Percentiles rank a stretch among this genome's conserved stretches.
phyloP scores from a whole-genome alignment of 2,113 vertebrate species.

The Clarias magur region DNA sequence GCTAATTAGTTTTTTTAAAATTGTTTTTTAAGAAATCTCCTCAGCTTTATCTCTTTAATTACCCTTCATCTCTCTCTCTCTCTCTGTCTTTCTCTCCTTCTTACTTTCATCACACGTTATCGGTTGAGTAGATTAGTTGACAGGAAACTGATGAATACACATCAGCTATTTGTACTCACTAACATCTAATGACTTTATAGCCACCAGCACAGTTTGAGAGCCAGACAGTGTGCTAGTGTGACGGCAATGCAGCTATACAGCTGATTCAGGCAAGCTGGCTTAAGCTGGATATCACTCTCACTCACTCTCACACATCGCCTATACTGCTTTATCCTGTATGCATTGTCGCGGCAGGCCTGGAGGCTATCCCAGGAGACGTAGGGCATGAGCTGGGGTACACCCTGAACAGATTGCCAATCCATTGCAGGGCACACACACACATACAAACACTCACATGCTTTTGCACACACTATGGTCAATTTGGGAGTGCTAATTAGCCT shows the following conservation, averaged over 20 bases:
- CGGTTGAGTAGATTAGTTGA: background rate
- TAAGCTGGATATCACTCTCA: constrained; percentile 28
- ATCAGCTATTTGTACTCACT: constrained; percentile 33
- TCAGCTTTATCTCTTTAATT: constrained; percentile 59
- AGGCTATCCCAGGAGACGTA: no score
- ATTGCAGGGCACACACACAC: no score
- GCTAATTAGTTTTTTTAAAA: constrained; percentile 56
- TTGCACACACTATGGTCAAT: no score
- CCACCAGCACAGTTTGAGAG: constrained; percentile 38
- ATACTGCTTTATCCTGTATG: no score
- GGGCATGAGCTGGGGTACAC: no score
- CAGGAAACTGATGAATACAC: constrained; percentile 10
- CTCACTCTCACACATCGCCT: no score
- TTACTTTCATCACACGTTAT: background rate
- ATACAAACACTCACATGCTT: no score
- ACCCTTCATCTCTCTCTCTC: constrained; percentile 12
- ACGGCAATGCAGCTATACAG: constrained; percentile 21
- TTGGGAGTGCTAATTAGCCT: no score
- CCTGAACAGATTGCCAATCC: no score
- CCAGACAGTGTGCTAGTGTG: constrained; percentile 32
- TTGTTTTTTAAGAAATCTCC: constrained; percentile 61
- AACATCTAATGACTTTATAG: constrained; percentile 45
- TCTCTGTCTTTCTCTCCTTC: background rate
- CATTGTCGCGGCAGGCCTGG: no score
- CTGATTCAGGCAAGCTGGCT: constrained; percentile 28